phyloP scores from a whole-genome alignment of 2,113 vertebrate species.

The Ceuthmochares aereus region DNA sequence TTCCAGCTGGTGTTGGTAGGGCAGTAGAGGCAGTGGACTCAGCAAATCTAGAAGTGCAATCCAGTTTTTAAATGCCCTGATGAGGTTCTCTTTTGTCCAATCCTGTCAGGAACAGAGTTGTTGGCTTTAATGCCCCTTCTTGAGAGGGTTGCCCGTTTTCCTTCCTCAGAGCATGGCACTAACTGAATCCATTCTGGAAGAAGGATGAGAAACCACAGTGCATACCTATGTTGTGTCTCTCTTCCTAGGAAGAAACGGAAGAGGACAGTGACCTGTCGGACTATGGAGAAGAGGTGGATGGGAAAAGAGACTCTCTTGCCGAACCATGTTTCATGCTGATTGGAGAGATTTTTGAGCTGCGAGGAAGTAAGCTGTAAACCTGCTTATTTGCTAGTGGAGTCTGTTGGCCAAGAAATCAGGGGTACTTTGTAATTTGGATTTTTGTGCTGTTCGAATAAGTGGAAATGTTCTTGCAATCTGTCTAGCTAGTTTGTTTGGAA shows the following conservation, averaged over 20 bases:
- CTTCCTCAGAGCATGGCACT: background rate
- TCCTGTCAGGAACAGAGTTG: background rate
- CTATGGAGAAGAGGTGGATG: constrained; percentile 90
- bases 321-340: constrained; percentile 99
- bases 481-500: background rate
- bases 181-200: background rate
- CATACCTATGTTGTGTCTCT: background rate
- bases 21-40: background rate
- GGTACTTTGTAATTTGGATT: accelerated
- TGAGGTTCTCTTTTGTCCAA: background rate
- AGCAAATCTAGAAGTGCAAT: background rate
- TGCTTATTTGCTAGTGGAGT: background rate
- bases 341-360: constrained; percentile 97
- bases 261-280: constrained; percentile 94
- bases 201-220: background rate
- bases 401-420: background rate
- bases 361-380: constrained; percentile 90
- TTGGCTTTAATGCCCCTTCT: background rate
- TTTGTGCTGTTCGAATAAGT: background rate
- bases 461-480: background rate
- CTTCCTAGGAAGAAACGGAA: constrained; percentile 80
- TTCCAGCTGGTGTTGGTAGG: background rate
- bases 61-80: background rate
- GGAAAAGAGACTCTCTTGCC: constrained; percentile 90
- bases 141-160: background rate